A percentile compares a stretch with the other conserved stretches of the same genome.
Evolutionary conservation across 2,797 vertebrate species (phyloP).

Genomic region (Phrynocephalus vlangalii): DNA sequence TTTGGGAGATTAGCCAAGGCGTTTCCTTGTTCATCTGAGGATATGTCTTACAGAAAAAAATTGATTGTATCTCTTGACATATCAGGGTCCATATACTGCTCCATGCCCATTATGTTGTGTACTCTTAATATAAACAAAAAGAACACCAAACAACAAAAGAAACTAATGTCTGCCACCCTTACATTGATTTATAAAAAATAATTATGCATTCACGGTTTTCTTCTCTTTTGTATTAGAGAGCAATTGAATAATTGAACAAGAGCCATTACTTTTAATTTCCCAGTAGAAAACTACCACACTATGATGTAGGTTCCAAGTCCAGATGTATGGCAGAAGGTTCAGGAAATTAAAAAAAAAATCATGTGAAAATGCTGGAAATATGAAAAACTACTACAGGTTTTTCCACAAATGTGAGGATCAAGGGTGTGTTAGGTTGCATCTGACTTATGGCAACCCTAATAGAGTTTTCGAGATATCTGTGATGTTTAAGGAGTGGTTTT

Average conservation of each 20-base stretch:
- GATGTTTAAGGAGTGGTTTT: too few species aligned
- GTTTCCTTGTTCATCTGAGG: slow-evolving; percentile 13
- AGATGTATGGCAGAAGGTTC: slow-evolving; percentile 8
- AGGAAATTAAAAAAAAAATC: slow-evolving; percentile 37
- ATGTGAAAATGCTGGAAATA: slow-evolving; percentile 24
- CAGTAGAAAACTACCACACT: slow-evolving; percentile 8
- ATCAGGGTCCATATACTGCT: background rate
- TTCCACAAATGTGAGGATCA: too few species aligned
- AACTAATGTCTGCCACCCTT: background rate
- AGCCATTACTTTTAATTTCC: slow-evolving; percentile 46
- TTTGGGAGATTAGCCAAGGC: background rate
- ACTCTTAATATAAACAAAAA: background rate
- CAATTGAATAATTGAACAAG: slow-evolving; percentile 18
- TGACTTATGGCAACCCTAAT: too few species aligned
- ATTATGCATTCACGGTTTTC: background rate
- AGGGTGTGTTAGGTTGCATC: too few species aligned
- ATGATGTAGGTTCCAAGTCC: slow-evolving; percentile 7
- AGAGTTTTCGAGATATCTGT: too few species aligned
- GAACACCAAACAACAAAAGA: background rate
- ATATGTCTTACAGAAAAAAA: slow-evolving; percentile 6
- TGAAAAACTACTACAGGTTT: too few species aligned
- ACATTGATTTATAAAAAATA: background rate
- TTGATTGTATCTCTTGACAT: background rate
- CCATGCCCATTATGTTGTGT: background rate
- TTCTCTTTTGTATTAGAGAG: slow-evolving; percentile 2